Base-by-base conservation (phyloP, 2,888 invertebrate genomes). In the Erebia aethiops region DNA sequence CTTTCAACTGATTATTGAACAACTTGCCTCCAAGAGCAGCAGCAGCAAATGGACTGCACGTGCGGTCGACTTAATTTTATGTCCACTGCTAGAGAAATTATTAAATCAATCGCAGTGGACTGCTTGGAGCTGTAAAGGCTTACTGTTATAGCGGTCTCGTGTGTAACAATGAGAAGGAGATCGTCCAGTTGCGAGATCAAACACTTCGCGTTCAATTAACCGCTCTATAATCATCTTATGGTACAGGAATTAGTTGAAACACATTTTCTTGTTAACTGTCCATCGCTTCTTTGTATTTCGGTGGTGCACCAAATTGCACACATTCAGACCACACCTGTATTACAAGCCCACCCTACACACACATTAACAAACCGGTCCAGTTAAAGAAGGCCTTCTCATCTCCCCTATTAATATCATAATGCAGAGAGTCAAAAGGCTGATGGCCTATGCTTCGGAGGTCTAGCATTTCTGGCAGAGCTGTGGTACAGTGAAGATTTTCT, bases 301-400 rank as follows among this genome's bases (percentile, higher is more conserved):
- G 65, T 66, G 58, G 71, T 84, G 85, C 82, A 86, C 77, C 77
- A 75, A 80, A 83, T 79, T 71, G 70, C 80, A 86, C 84, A 84
- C 81, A 82, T 76, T 76, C 71, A 77, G 72, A 80, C 71, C 76
- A 76, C 77, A 86, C 84, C 85, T 85, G 82, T 82, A 77, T 75
- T 77, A 81, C 78, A 72, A 77, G 76, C 79, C 80, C 81, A 80
- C 80, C 81, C 81, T 58, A 82, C 84, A 73, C 86, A 84, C 83
- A 87, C 83, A 82, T 74, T 69, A 58, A 76, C 69, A 71, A 61
- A n/a, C 54, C 11, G 64, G 74, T 77, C 84, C 83, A 84, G 60
- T 70, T 73, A 74, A 80, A n/a, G 13, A 67, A 73, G 84, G 81
- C 60, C 83, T 75, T 2, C 81, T 78, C 63, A 74, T 69, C 64